These are phyloP conservation scores for Mesochorus sp. DNA, from an alignment of 2,888 invertebrate genomes.

Conservation along the genomic window DNA sequence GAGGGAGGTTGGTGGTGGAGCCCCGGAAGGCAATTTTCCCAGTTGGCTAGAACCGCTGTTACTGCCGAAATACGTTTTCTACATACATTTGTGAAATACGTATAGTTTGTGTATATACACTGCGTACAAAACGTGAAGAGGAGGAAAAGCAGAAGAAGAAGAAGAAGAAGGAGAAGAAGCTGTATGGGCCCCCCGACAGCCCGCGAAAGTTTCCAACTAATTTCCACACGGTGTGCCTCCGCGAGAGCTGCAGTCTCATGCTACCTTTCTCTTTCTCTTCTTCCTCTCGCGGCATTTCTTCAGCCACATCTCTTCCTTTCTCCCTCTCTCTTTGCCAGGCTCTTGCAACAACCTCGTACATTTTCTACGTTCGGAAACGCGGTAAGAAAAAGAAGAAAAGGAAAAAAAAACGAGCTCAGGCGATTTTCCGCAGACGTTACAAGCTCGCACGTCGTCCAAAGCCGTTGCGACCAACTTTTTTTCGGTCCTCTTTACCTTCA, in stretches of 20 bases:
- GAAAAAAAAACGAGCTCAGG: slow-evolving; percentile 36
- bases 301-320: too few species aligned
- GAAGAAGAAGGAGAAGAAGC: slow-evolving; percentile 46
- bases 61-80: slow-evolving; percentile 59
- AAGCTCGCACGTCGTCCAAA: slow-evolving; percentile 2
- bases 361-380: slow-evolving; percentile 49
- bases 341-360: slow-evolving; percentile 29
- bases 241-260: slow-evolving; percentile 37
- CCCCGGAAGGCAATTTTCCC: slow-evolving; percentile 57
- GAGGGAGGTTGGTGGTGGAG: slow-evolving; percentile 22
- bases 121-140: not conserved
- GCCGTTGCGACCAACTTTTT: slow-evolving; percentile 11
- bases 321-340: too few species aligned
- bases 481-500: not conserved
- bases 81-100: slow-evolving; percentile 36
- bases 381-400: slow-evolving; percentile 40
- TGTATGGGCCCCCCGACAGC: slow-evolving; percentile 20
- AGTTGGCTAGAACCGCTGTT: slow-evolving; percentile 51
- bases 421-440: slow-evolving; percentile 61
- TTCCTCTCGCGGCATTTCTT: slow-evolving; percentile 35
- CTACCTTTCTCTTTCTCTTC: slow-evolving; percentile 10
- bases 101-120: slow-evolving; percentile 7
- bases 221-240: slow-evolving; percentile 60
- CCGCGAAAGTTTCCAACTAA: slow-evolving; percentile 64
- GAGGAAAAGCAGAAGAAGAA: slow-evolving; percentile 17